Evolutionary conservation across 2,888 invertebrate genomes (phyloP).

Genomic region (Ypsolopha sequella): DNA sequence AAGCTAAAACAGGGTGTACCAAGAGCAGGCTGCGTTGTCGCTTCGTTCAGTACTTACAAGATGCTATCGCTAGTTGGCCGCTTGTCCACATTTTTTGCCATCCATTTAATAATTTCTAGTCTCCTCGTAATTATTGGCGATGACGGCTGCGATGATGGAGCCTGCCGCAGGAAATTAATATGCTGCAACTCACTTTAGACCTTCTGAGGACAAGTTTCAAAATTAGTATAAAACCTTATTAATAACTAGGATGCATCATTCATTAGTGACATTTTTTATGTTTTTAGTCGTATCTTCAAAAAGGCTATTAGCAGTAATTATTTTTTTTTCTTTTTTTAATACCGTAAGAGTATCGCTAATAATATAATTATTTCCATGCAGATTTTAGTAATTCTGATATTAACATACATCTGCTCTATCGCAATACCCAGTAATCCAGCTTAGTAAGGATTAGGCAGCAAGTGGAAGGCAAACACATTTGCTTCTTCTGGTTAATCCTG

Average conservation of each 20-base stretch:
- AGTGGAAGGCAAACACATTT: not conserved
- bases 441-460: not conserved
- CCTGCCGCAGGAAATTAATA: constrained; percentile 9
- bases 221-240: not conserved
- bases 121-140: constrained; percentile 10
- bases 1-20: not conserved
- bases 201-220: constrained; percentile 1
- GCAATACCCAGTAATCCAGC: not conserved
- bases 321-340: too few relatives aligned
- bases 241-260: not conserved
- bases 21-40: not conserved
- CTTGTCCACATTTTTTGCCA: not conserved
- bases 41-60: not conserved
- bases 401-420: not conserved
- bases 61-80: constrained; percentile 1
- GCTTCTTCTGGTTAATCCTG: not conserved
- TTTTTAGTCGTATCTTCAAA: too few relatives aligned
- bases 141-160: constrained; percentile 10
- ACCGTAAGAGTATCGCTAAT: too few relatives aligned
- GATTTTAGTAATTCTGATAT: not conserved
- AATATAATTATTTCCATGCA: too few relatives aligned
- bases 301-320: too few relatives aligned
- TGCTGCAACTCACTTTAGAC: not conserved
- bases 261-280: not conserved
- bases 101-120: constrained; percentile 1